Percentiles rank a stretch among this genome's conserved stretches.
These are phyloP conservation scores for Merluccius polli DNA, from an alignment of 2,797 vertebrate genomes.

Conservation along the genomic window DNA sequence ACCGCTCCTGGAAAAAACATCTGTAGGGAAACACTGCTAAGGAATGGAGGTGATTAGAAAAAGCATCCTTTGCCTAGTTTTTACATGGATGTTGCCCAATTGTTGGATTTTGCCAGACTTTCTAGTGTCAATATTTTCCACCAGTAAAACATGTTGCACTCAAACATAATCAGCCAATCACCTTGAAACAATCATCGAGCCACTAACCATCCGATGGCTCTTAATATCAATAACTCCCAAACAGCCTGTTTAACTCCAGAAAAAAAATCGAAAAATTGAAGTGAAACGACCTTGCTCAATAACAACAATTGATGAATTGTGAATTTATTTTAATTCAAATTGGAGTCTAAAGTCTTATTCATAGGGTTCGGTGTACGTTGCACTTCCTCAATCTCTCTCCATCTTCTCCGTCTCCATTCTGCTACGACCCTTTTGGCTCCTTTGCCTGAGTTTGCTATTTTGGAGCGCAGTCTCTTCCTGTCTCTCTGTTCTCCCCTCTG, in stretches of 20 bases:
- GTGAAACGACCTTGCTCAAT: not conserved
- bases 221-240: not conserved
- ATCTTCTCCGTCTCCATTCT: conserved; percentile 17
- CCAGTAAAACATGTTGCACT: not conserved
- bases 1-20: not conserved
- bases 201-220: not conserved
- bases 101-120: not conserved
- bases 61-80: not conserved
- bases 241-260: not conserved
- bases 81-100: not conserved
- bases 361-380: too few species aligned
- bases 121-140: not conserved
- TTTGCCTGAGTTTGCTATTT: conserved; percentile 36
- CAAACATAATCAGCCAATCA: not conserved
- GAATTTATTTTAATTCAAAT: not conserved
- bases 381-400: conserved; percentile 16
- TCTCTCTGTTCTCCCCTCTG: conserved; percentile 50
- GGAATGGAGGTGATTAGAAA: too few species aligned
- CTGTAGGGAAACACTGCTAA: not conserved
- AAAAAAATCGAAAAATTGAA: not conserved
- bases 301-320: not conserved
- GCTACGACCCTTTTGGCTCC: conserved; percentile 11
- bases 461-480: conserved; percentile 48
- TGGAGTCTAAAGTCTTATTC: not conserved
- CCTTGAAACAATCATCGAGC: not conserved